Evolutionary conservation across 2,888 invertebrate species (phyloP).

Genomic region (Limnephilus rhombicus): DNA sequence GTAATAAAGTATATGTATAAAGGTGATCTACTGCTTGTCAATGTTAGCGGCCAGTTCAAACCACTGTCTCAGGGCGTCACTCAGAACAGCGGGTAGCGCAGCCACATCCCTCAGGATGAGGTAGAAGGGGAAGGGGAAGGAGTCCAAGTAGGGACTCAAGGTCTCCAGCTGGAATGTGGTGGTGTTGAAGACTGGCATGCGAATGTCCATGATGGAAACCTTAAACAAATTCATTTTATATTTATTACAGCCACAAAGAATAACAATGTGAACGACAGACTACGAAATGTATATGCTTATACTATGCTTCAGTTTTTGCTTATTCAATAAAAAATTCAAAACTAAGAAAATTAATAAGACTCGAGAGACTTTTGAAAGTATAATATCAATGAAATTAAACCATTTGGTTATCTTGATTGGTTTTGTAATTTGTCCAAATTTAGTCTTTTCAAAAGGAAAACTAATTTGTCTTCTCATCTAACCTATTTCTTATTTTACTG

Average conservation of each 20-base stretch:
- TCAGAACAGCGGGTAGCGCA: slow-evolving; percentile 91
- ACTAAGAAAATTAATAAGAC: too few species aligned
- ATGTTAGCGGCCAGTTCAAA: slow-evolving; percentile 93
- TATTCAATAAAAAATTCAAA: too few species aligned
- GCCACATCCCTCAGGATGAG: slow-evolving; percentile 93
- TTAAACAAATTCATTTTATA: slow-evolving; percentile 71
- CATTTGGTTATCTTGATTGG: too few species aligned
- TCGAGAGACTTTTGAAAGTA: too few species aligned
- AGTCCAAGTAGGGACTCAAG: slow-evolving; percentile 92
- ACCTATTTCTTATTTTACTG: too few species aligned
- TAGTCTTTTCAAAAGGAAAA: too few species aligned
- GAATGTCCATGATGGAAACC: slow-evolving; percentile 95
- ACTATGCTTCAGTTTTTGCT: too few species aligned
- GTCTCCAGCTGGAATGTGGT: slow-evolving; percentile 78
- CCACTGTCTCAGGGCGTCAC: slow-evolving; percentile 98
- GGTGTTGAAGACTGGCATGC: slow-evolving; percentile 84
- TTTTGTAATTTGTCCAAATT: too few species aligned
- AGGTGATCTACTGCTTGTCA: slow-evolving; percentile 66
- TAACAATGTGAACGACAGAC: neutral
- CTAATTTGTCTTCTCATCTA: too few species aligned
- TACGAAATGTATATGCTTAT: neutral
- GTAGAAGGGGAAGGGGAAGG: slow-evolving; percentile 99
- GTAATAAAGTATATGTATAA: neutral
- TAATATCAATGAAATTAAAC: too few species aligned
- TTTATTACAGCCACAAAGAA: neutral